Evolutionary conservation across 2,888 invertebrate genomes (phyloP), one percentile per base, ranked within the genome.

Genomic region (Iphiclides podalirius): DNA sequence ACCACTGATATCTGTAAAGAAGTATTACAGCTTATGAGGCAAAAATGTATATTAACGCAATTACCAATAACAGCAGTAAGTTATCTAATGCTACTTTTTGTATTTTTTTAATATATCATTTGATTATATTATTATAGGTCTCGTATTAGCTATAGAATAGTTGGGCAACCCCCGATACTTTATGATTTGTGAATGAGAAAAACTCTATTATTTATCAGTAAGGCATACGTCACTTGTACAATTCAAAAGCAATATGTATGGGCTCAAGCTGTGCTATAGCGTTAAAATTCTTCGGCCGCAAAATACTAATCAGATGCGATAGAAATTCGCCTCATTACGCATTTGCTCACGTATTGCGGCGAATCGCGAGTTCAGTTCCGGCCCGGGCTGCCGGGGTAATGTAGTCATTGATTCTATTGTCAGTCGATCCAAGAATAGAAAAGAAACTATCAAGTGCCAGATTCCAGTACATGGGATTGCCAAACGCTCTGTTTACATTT

Each of bases 261-360:
- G n/a, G n/a, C n/a, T n/a, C n/a, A n/a, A n/a, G 31, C 31, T 31
- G 11, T 12, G 41, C 11, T 4, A 12, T 33, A 13, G 16, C 17
- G 12, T 15, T 15, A 20, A 20, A 3, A 6, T 20, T 20, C 15
- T 17, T n/a, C 12, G 31, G 9, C 11, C 31, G 31, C 31, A 6
- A 31, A 31, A 35, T 40, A 35, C 35, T 40, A 47, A 47, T 47
- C 34, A 35, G 9, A 34, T 49, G 26, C 39, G 2, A 28, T 16
- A 44, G 39, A 44, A 49, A 44, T 50, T 50, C 40, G 34, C 31
- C 39, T 50, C 50, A 50, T 50, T 50, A 31, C 40, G 40, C 36
- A 40, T 50, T 50, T 50, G 40, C 35, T 44, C 50, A 50, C 50
- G 50, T 50, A 50, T 40, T 12, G 11, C 14, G 17, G 50, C 45